A percentile compares a stretch with the other conserved stretches of the same genome.
These are phyloP conservation scores for Miltochrista miniata DNA, from an alignment of 2,888 invertebrate genomes.

Conservation along the genomic window DNA sequence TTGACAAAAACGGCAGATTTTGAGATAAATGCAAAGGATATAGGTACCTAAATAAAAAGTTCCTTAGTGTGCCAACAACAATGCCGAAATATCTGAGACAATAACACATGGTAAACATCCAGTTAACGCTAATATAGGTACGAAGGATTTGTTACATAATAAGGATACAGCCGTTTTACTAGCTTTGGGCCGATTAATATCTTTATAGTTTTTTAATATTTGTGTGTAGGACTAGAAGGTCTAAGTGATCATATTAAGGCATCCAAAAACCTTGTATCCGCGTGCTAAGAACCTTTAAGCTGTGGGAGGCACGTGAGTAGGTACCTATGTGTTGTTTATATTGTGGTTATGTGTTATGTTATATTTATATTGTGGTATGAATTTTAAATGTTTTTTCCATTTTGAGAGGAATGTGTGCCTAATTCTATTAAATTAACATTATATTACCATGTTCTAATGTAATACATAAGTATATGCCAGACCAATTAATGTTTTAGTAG, in stretches of 20 bases:
- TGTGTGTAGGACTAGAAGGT: conserved; percentile 57
- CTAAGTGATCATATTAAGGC: conserved; percentile 48
- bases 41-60: too few relatives aligned
- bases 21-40: conserved; percentile 1
- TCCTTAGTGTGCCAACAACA: too few relatives aligned
- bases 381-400: conserved; percentile 49
- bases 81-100: too few relatives aligned
- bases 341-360: too few relatives aligned
- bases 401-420: conserved; percentile 38
- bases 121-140: too few relatives aligned
- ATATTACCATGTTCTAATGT: not conserved
- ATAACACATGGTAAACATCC: too few relatives aligned
- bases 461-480: not conserved
- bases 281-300: conserved; percentile 39
- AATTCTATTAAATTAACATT: not conserved
- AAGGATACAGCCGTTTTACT: conserved; percentile 25
- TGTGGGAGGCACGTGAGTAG: conserved; percentile 46
- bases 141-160: conserved; percentile 9
- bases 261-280: conserved; percentile 44
- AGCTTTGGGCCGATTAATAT: conserved; percentile 37
- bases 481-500: conserved; percentile 5
- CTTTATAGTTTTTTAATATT: conserved; percentile 41
- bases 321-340: conserved; percentile 39
- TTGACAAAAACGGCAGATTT: conserved; percentile 29
- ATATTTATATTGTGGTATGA: conserved; percentile 44